A percentile compares a stretch with the other conserved stretches of the same genome.
phyloP scores from a whole-genome alignment of 1,140 invertebrate species.

The Drosophila setifemur region DNA sequence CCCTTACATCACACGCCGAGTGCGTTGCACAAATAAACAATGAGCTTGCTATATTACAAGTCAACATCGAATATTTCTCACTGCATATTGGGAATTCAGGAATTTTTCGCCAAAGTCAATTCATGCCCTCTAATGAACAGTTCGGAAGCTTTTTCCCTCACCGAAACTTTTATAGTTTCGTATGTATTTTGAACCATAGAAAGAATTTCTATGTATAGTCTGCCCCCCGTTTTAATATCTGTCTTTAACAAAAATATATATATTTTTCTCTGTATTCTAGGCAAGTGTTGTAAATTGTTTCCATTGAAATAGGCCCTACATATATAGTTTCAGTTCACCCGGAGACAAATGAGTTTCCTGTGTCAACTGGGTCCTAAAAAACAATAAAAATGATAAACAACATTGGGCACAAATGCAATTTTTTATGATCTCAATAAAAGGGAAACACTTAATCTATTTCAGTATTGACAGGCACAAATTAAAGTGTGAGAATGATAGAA shows the following conservation, averaged over 20 bases:
- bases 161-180: conserved; percentile 27
- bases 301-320: not conserved
- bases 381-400: conserved; percentile 11
- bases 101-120: conserved; percentile 25
- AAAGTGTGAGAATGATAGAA: not conserved
- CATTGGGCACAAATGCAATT: conserved; percentile 9
- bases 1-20: conserved; percentile 2
- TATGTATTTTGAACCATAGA: not conserved
- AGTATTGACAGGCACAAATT: conserved; percentile 1
- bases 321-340: conserved; percentile 8
- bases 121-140: conserved; percentile 29
- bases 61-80: not conserved
- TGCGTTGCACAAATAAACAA: conserved; percentile 24
- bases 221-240: not conserved
- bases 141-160: conserved; percentile 2
- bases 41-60: conserved; percentile 21
- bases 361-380: conserved; percentile 40
- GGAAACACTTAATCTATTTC: conserved; percentile 17
- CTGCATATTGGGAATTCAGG: conserved; percentile 7
- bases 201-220: conserved; percentile 2
- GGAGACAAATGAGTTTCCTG: conserved; percentile 60
- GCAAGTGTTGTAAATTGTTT: conserved; percentile 9
- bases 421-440: conserved; percentile 19
- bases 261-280: conserved; percentile 13
- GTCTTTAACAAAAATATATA: not conserved